phyloP scores from a whole-genome alignment of 2,113 vertebrate genomes.

The Phalacrocorax carbo region DNA sequence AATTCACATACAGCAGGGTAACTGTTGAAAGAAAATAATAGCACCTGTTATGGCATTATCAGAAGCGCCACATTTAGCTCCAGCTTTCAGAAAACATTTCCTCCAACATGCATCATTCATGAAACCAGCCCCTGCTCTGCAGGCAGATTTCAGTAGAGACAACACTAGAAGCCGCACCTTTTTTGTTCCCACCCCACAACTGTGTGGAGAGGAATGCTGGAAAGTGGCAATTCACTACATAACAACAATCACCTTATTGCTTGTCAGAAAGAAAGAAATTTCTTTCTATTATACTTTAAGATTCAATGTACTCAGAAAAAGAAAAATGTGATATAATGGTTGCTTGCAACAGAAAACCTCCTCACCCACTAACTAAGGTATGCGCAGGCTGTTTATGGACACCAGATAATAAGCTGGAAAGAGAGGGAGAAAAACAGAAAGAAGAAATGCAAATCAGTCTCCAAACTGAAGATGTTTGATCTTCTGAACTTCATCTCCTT shows the following conservation, averaged over 20 bases:
- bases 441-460: background rate
- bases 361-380: background rate
- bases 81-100: background rate
- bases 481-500: background rate
- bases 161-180: background rate
- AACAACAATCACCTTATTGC: background rate
- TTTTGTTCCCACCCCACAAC: background rate
- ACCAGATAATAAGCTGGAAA: background rate
- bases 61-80: background rate
- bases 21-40: conserved; percentile 73
- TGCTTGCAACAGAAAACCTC: background rate
- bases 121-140: background rate
- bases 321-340: background rate
- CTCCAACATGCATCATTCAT: background rate
- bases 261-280: background rate
- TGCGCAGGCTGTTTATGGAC: background rate
- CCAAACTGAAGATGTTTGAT: background rate
- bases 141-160: background rate
- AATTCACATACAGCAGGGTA: conserved; percentile 99
- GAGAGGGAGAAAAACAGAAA: background rate
- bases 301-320: background rate
- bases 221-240: background rate
- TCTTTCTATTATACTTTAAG: background rate
- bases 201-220: background rate
- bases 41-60: conserved; percentile 21